Conservation (phyloP, 2,797 vertebrate genomes). For the Peromyscus nudipes region DNA sequence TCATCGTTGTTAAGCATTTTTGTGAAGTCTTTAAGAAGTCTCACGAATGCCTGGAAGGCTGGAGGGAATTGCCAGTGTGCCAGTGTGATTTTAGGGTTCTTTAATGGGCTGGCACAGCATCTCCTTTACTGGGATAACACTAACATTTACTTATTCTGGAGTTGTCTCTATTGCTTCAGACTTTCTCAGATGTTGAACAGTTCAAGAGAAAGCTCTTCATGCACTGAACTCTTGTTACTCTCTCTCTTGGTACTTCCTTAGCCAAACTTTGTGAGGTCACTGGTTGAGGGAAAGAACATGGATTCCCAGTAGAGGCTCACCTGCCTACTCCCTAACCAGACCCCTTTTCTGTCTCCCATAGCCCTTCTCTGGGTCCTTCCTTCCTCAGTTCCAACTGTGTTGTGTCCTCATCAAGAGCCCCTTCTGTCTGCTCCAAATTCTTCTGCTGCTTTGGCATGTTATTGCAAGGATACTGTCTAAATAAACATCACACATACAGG, state of each 20-base stretch:
- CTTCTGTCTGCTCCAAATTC: not conserved
- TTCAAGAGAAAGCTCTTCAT: not conserved
- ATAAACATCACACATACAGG: not conserved
- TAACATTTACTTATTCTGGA: not conserved
- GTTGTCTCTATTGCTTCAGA: not conserved
- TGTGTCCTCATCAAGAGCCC: not conserved
- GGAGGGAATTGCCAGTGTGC: not conserved
- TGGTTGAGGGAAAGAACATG: fast-evolving
- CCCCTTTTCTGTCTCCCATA: not conserved
- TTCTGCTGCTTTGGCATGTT: not conserved
- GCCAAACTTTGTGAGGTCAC: not conserved
- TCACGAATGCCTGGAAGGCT: not conserved
- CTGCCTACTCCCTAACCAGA: not conserved
- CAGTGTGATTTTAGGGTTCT: not conserved
- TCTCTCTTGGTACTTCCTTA: not conserved
- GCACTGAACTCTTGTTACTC: not conserved
- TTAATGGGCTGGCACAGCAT: not conserved
- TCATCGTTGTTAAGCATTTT: not conserved
- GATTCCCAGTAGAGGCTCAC: not conserved
- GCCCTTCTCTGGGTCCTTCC: not conserved
- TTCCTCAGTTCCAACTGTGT: not conserved
- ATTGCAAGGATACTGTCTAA: not conserved
- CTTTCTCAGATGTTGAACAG: constrained; percentile 26
- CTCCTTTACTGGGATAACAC: not conserved
- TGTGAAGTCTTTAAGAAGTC: not conserved